A percentile compares a stretch with the other conserved stretches of the same genome.
Evolutionary conservation across 2,113 vertebrate species (phyloP).

Genomic region (Salvelinus alpinus): DNA sequence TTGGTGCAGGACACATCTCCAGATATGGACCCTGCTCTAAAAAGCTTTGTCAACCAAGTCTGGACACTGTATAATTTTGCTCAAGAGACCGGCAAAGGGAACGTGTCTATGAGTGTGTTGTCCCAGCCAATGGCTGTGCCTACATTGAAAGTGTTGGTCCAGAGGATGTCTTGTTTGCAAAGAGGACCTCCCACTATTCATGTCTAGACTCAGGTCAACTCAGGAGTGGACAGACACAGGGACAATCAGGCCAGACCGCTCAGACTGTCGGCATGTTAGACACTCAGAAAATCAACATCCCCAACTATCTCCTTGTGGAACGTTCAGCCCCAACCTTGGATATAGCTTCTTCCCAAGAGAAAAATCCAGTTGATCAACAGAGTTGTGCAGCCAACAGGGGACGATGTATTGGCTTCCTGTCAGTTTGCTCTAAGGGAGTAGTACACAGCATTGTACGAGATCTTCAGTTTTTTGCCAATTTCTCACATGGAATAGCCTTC

Average conservation of each 20-base stretch:
- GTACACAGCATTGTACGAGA: too few species aligned
- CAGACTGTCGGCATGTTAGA: neutral
- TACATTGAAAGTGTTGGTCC: neutral
- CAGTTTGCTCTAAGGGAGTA: too few species aligned
- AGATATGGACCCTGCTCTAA: neutral
- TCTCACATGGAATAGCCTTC: too few species aligned
- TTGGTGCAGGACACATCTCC: neutral
- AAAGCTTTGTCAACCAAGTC: neutral
- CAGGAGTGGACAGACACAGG: neutral
- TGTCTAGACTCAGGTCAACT: neutral
- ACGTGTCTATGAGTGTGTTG: neutral
- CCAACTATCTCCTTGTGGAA: slow-evolving; percentile 1
- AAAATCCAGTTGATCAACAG: neutral
- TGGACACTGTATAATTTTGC: neutral
- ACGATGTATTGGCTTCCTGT: neutral
- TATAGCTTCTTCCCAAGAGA: neutral
- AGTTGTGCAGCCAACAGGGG: neutral
- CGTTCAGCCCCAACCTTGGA: neutral
- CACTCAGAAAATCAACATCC: neutral
- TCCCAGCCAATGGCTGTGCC: neutral
- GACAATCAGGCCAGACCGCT: neutral
- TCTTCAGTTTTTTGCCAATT: too few species aligned
- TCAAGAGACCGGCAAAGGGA: neutral
- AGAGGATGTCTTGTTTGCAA: neutral
- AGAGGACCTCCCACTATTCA: neutral